Percentiles rank a stretch among this genome's conserved stretches.
Evolutionary conservation across 2,113 vertebrate genomes (phyloP).

Genomic region (Tachuris rubrigastra): DNA sequence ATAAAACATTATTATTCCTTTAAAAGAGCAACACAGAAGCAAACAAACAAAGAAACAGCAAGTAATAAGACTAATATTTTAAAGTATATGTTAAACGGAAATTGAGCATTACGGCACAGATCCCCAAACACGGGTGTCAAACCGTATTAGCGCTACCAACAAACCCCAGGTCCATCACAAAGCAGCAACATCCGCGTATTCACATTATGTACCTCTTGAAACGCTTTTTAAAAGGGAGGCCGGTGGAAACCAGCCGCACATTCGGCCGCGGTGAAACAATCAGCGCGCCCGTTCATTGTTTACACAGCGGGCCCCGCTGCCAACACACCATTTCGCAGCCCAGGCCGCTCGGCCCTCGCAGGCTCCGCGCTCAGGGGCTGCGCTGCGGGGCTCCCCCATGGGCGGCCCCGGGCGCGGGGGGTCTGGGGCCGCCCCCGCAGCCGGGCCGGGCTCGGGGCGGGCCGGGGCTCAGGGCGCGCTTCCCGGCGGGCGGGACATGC

Average conservation of each 20-base stretch:
- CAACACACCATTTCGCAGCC: neutral
- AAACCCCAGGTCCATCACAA: neutral
- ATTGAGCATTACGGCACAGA: rapidly evolving
- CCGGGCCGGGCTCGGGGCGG: neutral
- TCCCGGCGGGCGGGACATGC: neutral
- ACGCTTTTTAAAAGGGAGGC: neutral
- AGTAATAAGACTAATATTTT: rapidly evolving
- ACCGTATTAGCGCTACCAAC: neutral
- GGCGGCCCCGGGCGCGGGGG: neutral
- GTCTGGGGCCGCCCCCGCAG: neutral
- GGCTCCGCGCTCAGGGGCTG: neutral
- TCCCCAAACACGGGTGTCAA: neutral
- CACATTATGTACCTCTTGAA: rapidly evolving
- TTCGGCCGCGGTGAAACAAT: rapidly evolving
- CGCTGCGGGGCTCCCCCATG: neutral
- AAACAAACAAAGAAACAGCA: neutral
- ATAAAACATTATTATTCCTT: neutral
- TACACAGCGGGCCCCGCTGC: neutral
- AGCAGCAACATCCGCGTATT: rapidly evolving
- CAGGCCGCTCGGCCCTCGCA: neutral
- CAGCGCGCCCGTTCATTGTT: neutral
- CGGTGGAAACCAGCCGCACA: neutral
- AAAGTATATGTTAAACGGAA: neutral
- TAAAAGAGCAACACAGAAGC: neutral
- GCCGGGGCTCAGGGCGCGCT: neutral